Conservation (phyloP, 1,140 invertebrate species). For the Leptonema lineaticorne region DNA sequence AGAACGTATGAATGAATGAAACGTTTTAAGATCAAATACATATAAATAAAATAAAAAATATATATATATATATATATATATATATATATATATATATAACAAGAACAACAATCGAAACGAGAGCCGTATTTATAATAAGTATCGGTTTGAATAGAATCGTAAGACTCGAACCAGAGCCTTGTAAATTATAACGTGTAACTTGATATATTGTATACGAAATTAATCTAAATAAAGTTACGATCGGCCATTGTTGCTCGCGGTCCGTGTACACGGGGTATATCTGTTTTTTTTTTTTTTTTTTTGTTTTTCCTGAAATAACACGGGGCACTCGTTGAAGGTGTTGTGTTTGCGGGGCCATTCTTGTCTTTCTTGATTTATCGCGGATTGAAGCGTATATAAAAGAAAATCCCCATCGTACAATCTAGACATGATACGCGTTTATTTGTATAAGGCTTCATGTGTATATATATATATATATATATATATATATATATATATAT, state of each 20-base stretch:
- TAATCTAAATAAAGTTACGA: slow-evolving; percentile 19
- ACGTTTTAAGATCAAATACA: no score
- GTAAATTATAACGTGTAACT: slow-evolving; percentile 13
- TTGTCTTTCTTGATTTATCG: slow-evolving; percentile 20
- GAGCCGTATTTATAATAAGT: no score
- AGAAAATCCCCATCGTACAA: slow-evolving; percentile 13
- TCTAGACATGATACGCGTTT: slow-evolving; percentile 11
- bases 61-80: background rate
- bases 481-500: background rate
- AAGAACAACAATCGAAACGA: background rate
- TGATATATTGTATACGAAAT: slow-evolving; percentile 11
- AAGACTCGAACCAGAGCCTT: background rate
- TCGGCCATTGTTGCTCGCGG: slow-evolving; percentile 17
- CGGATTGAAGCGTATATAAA: slow-evolving; percentile 12
- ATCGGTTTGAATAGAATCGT: background rate
- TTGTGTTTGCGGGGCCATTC: slow-evolving; percentile 16
- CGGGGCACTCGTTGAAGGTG: slow-evolving; percentile 16
- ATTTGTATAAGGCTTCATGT: no score
- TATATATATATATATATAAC: background rate
- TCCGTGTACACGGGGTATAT: no score
- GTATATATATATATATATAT: no score
- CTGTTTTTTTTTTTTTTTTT: background rate
- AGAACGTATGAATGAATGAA: no score
- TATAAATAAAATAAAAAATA: no score
- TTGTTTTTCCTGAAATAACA: slow-evolving; percentile 7